phyloP scores from a whole-genome alignment of 2,113 vertebrate species.

The Oplegnathus fasciatus region DNA sequence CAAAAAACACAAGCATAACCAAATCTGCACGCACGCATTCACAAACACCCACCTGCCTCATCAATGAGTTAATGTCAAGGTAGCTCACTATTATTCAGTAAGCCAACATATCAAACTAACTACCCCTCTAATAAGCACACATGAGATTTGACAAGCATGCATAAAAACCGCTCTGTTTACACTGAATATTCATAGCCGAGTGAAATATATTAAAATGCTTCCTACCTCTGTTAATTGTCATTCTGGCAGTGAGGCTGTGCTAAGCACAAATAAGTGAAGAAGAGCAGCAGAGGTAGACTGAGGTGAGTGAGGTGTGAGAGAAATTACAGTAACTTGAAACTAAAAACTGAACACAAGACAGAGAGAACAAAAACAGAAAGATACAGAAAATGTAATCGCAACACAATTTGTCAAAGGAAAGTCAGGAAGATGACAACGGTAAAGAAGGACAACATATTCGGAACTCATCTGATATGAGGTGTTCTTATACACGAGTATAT shows the following conservation, averaged over 20 bases:
- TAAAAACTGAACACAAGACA: conserved; percentile 24
- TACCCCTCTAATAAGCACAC: conserved; percentile 82
- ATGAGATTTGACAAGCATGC: conserved; percentile 81
- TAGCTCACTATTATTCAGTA: conserved; percentile 69
- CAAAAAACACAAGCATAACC: conserved; percentile 27
- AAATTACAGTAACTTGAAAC: conserved; percentile 32
- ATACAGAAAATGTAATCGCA: not conserved
- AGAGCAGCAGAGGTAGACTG: conserved; percentile 40
- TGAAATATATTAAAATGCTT: conserved; percentile 74
- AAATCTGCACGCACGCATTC: conserved; percentile 7
- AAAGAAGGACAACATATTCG: conserved; percentile 22
- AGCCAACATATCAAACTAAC: conserved; percentile 72
- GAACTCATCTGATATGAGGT: conserved; percentile 43
- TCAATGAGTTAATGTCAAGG: conserved; percentile 73
- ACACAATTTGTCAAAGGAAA: conserved; percentile 30
- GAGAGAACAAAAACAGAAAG: not conserved
- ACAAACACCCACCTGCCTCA: conserved; percentile 54
- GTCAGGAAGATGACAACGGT: conserved; percentile 17
- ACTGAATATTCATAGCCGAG: conserved; percentile 83
- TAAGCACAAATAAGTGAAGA: conserved; percentile 29
- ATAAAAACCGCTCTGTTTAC: conserved; percentile 78
- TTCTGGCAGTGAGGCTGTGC: conserved; percentile 56
- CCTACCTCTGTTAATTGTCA: conserved; percentile 79
- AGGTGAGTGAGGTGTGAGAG: conserved; percentile 30
- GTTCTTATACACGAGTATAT: conserved; percentile 34